phyloP scores from a whole-genome alignment of 2,888 invertebrate genomes.

The Tinea pellionella region DNA sequence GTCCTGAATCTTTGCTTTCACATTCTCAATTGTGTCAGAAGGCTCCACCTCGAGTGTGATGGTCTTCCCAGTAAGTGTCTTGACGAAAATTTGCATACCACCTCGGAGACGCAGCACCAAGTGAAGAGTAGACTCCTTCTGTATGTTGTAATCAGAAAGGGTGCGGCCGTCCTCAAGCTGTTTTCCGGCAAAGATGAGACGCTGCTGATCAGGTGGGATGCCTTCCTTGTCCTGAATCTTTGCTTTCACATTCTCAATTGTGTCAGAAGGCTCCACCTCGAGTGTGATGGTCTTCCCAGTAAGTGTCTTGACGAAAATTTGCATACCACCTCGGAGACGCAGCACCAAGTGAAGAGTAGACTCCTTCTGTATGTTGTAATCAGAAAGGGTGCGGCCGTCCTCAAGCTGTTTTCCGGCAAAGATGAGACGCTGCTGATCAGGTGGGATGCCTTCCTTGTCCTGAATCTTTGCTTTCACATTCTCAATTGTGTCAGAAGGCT shows the following conservation, averaged over 20 bases:
- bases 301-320: slow-evolving; percentile 42
- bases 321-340: slow-evolving; percentile 46
- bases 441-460: slow-evolving; percentile 46
- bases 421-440: slow-evolving; percentile 42
- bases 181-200: slow-evolving; percentile 43
- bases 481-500: slow-evolving; percentile 41
- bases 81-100: slow-evolving; percentile 52
- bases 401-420: slow-evolving; percentile 45
- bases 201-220: slow-evolving; percentile 47
- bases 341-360: slow-evolving; percentile 39
- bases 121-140: slow-evolving; percentile 42
- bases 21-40: slow-evolving; percentile 24
- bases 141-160: slow-evolving; percentile 42
- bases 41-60: slow-evolving; percentile 43
- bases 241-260: slow-evolving; percentile 51
- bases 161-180: slow-evolving; percentile 45
- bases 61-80: slow-evolving; percentile 42
- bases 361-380: slow-evolving; percentile 48
- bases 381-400: slow-evolving; percentile 41
- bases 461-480: slow-evolving; percentile 50
- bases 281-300: slow-evolving; percentile 45
- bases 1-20: slow-evolving; percentile 21
- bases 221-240: slow-evolving; percentile 53
- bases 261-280: slow-evolving; percentile 45
- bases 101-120: slow-evolving; percentile 39